phyloP scores from a whole-genome alignment of 1,140 invertebrate genomes.

The Zaprionus camerounensis region DNA sequence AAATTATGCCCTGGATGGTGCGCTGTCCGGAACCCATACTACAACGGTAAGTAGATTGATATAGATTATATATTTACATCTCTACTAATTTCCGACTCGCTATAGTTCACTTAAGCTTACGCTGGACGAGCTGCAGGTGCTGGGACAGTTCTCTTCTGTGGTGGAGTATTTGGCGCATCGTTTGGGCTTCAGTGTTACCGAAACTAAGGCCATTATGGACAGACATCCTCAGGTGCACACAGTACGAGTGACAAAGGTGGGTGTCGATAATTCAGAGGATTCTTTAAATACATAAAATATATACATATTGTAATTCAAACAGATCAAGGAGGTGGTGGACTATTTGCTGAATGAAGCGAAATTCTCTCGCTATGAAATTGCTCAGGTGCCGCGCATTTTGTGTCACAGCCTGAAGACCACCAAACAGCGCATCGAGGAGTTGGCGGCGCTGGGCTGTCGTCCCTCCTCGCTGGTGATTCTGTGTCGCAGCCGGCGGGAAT shows the following conservation, averaged over 20 bases:
- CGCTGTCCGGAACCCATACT: conserved; percentile 84
- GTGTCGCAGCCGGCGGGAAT: conserved; percentile 85
- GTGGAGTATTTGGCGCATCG: conserved; percentile 85
- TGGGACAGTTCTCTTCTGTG: conserved; percentile 83
- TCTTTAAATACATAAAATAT: background rate
- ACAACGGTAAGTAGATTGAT: conserved; percentile 55
- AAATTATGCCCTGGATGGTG: conserved; percentile 86
- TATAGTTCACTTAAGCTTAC: conserved; percentile 81
- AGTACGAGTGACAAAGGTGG: conserved; percentile 85
- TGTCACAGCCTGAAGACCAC: conserved; percentile 85
- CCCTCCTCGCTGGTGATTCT: conserved; percentile 84
- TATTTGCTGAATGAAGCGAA: conserved; percentile 84
- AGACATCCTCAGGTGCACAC: conserved; percentile 84
- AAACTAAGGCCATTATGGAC: conserved; percentile 81
- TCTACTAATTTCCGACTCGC: conserved; percentile 25
- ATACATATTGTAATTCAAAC: background rate
- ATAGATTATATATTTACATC: background rate
- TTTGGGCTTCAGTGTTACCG: conserved; percentile 80
- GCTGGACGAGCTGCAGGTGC: conserved; percentile 83
- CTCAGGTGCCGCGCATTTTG: conserved; percentile 85
- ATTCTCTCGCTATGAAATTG: conserved; percentile 84
- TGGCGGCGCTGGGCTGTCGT: conserved; percentile 82
- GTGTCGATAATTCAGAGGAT: background rate
- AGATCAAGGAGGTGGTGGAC: conserved; percentile 85
- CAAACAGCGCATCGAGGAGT: conserved; percentile 83